phyloP scores from a whole-genome alignment of 2,888 invertebrate genomes.

The Rhagonycha fulva region DNA sequence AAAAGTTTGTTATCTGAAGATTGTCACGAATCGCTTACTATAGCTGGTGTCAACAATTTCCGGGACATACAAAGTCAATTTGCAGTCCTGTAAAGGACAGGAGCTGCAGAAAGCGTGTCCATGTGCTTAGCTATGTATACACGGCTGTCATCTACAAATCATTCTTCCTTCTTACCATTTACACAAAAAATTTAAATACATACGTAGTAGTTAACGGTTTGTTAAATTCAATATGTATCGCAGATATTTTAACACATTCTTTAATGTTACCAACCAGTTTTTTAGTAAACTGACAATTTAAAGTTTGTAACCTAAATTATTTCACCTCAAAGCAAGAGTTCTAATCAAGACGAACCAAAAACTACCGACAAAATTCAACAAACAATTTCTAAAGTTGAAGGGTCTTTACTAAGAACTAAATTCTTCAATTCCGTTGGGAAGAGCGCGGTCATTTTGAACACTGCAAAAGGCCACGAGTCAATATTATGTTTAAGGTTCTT shows the following conservation, averaged over 20 bases:
- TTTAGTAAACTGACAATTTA: too few relatives aligned
- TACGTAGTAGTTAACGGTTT: background rate
- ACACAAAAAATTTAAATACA: background rate
- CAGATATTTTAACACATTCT: background rate
- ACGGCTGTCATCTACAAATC: slow-evolving; percentile 31
- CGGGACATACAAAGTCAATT: slow-evolving; percentile 54
- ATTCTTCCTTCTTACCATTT: background rate
- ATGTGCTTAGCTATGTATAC: slow-evolving; percentile 18
- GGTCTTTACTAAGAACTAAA: slow-evolving; percentile 18
- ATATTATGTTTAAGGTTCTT: slow-evolving; percentile 35
- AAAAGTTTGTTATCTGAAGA: slow-evolving; percentile 30
- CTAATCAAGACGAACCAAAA: background rate
- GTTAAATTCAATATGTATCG: background rate
- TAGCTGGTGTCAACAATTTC: slow-evolving; percentile 49
- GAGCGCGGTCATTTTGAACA: slow-evolving; percentile 33
- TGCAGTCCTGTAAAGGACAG: slow-evolving; percentile 35
- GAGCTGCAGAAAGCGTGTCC: slow-evolving; percentile 30
- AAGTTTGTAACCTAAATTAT: background rate
- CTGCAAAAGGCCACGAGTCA: slow-evolving; percentile 34
- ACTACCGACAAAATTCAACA: background rate
- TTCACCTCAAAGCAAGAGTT: background rate
- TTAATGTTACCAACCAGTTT: background rate
- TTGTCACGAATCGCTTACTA: slow-evolving; percentile 44
- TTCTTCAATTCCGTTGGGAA: slow-evolving; percentile 29
- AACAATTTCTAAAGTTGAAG: background rate